Percentiles rank a stretch among this genome's conserved stretches.
Conservation (phyloP, 2,113 vertebrate species). For the Tenrec ecaudatus region DNA sequence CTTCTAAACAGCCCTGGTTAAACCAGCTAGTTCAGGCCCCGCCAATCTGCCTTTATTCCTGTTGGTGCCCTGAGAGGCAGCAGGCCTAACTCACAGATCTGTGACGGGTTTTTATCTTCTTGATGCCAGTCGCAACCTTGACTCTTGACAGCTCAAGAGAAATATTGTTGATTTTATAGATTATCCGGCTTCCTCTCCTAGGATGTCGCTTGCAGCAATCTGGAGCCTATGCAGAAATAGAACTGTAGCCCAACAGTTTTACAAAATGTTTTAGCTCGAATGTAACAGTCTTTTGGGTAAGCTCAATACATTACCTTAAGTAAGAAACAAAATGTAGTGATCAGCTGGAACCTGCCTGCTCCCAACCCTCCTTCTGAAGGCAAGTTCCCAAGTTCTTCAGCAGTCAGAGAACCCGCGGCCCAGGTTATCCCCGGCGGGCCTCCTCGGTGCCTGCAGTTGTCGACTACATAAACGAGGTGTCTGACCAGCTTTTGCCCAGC, state of each 20-base stretch:
- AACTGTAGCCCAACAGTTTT: too few relatives aligned
- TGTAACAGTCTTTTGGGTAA: too few relatives aligned
- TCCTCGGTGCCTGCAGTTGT: not conserved
- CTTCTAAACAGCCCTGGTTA: not conserved
- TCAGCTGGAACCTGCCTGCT: not conserved
- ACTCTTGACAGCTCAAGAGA: too few relatives aligned
- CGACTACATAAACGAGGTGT: not conserved
- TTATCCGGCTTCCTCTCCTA: conserved; percentile 14
- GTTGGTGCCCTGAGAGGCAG: not conserved
- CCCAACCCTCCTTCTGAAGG: not conserved
- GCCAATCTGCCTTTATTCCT: not conserved
- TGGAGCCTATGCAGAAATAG: not conserved
- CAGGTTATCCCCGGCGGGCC: not conserved
- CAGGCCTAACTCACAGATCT: not conserved
- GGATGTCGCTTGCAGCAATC: not conserved
- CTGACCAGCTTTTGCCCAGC: not conserved
- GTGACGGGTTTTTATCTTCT: conserved; percentile 22
- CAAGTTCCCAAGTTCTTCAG: not conserved
- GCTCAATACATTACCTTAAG: not conserved
- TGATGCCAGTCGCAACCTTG: not conserved
- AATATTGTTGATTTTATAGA: not conserved
- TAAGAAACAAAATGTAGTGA: not conserved
- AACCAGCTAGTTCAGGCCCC: not conserved
- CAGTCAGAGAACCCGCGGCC: not conserved
- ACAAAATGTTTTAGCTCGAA: too few relatives aligned